Evolutionary conservation across 2,797 vertebrate genomes (phyloP), one percentile per base, ranked within the genome.

Genomic region (Argya squamiceps): DNA sequence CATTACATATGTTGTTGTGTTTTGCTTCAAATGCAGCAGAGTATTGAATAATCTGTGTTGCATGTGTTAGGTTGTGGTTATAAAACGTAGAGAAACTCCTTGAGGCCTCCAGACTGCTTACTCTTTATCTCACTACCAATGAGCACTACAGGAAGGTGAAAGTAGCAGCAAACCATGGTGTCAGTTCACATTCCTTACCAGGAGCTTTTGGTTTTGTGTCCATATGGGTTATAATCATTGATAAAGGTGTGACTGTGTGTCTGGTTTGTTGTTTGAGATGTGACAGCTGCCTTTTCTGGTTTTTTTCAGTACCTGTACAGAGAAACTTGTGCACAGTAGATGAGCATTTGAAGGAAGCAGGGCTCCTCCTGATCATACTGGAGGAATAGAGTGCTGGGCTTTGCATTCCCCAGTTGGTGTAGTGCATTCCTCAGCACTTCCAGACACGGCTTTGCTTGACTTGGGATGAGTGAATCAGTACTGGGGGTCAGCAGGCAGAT

Each of bases 231-330:
- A 24, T 10, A 50, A 73, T 15, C 11, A 20, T 5, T 79, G 44
- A 10, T 64, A 23, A 19, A 37, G 44, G 14, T 37, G 3, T 8
- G 7, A 13, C 43, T 32, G 11, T 5, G 0, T 69, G 0, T 79
- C 52, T 69, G 14, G 20, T 75, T 53, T 79, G 13, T 32, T 82
- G 21, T 43, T 73, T 62, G 52, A 63, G 47, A 36, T 3, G 1
- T 13, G 17, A 7, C 68, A n/a, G 15, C 23, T 70, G 60, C 8
- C 58, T 65, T 67, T 77, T 65, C 19, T 59, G 2, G 5, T 47
- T 46, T 50, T n/a, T 44, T 20, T 1, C 32, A 58, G 44, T 73
- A 50, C 21, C 60, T 20, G 7, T 49, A 32, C 43, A 47, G 62
- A 71, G 69, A 63, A 75, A 56, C 49, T 71, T 26, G 26, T 59